A percentile compares a stretch with the other conserved stretches of the same genome.
phyloP scores from a whole-genome alignment of 2,113 vertebrate species.

The Hippocampus guttulatus region DNA sequence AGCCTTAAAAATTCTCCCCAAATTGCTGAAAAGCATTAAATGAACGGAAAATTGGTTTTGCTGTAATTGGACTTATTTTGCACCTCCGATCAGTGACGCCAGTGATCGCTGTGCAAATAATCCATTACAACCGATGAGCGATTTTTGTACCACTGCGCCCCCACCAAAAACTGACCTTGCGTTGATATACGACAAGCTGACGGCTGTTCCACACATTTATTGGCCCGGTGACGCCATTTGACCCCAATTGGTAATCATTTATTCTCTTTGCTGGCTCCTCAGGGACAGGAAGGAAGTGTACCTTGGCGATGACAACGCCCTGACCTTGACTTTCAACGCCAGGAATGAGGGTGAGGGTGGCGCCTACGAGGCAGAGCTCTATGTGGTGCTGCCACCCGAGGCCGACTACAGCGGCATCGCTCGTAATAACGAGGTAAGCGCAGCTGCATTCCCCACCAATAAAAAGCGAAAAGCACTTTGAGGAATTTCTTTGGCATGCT shows the following conservation, averaged over 20 bases:
- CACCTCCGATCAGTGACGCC: too few species aligned
- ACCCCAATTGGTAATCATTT: slow-evolving; percentile 22
- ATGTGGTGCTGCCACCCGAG: slow-evolving; percentile 80
- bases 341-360: slow-evolving; percentile 85
- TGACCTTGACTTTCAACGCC: slow-evolving; percentile 83
- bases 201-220: background rate
- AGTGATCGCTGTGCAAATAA: background rate
- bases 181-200: background rate
- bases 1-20: too few species aligned
- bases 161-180: background rate
- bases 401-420: slow-evolving; percentile 85
- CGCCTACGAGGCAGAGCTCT: slow-evolving; percentile 86
- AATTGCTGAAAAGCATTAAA: too few species aligned
- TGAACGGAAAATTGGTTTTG: too few species aligned
- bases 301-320: slow-evolving; percentile 82
- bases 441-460: background rate
- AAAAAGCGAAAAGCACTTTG: background rate
- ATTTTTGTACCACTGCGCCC: background rate
- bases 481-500: background rate
- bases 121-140: too few species aligned
- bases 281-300: slow-evolving; percentile 81
- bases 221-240: slow-evolving; percentile 8
- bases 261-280: slow-evolving; percentile 19
- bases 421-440: slow-evolving; percentile 81
- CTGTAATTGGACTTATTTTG: too few species aligned